Evolutionary conservation across 2,113 vertebrate species (phyloP).

Genomic region (Antechinus stuartii): DNA sequence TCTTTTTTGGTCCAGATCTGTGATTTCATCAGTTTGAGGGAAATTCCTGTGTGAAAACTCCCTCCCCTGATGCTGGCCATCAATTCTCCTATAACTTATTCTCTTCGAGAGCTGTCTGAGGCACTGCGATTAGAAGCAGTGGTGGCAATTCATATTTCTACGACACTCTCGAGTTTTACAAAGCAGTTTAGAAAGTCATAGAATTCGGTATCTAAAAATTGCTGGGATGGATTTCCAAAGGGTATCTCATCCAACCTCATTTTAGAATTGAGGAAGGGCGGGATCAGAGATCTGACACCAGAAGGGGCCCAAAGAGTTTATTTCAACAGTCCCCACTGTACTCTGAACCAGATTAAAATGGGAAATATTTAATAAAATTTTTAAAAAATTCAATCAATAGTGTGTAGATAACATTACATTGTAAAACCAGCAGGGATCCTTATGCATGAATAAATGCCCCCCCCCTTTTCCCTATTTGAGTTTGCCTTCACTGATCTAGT

Average conservation of each 20-base stretch:
- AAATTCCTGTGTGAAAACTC: slow-evolving; percentile 19
- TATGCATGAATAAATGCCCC: background rate
- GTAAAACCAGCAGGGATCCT: background rate
- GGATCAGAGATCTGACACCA: background rate
- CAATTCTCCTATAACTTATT: background rate
- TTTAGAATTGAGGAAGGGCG: background rate
- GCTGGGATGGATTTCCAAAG: background rate
- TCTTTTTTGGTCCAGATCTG: slow-evolving; percentile 48
- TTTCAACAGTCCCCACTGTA: background rate
- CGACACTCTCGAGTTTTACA: background rate
- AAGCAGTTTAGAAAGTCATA: background rate
- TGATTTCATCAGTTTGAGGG: slow-evolving; percentile 23
- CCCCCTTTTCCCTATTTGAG: background rate
- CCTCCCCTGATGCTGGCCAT: background rate
- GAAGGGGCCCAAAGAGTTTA: background rate
- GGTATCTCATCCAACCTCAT: background rate
- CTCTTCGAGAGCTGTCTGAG: slow-evolving; percentile 2
- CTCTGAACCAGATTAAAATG: background rate
- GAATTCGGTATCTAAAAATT: background rate
- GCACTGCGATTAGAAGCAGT: slow-evolving; percentile 22
- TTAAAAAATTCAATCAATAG: background rate
- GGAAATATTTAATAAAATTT: background rate
- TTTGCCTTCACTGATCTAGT: background rate
- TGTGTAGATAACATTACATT: background rate
- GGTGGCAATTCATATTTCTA: background rate